A percentile compares a stretch with the other conserved stretches of the same genome.
Conservation (phyloP, 37 sponge, comb jelly and placozoan genomes). For the Mnemiopsis leidyi region DNA sequence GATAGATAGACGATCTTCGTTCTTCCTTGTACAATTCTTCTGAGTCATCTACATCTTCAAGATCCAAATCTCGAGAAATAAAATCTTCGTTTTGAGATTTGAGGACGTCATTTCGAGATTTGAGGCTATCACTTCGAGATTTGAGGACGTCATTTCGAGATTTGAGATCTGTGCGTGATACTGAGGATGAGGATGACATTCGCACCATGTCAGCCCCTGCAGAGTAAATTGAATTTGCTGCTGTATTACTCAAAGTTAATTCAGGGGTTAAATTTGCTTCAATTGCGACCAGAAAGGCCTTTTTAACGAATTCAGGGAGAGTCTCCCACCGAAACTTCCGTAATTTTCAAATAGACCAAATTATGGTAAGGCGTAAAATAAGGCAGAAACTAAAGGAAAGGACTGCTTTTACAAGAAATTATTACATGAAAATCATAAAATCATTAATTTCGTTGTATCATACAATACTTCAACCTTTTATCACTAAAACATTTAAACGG, state of each 20-base stretch:
- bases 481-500: too few relatives aligned
- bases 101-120: neutral
- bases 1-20: neutral
- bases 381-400: too few relatives aligned
- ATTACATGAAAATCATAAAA: too few relatives aligned
- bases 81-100: neutral
- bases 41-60: neutral
- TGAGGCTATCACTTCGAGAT: neutral
- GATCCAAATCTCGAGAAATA: neutral
- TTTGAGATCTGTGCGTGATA: neutral
- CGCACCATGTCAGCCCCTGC: neutral
- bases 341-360: too few relatives aligned
- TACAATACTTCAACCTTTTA: too few relatives aligned
- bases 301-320: too few relatives aligned
- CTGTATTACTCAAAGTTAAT: too few relatives aligned
- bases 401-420: too few relatives aligned
- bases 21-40: neutral
- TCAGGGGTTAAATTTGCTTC: neutral
- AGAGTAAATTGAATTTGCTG: too few relatives aligned
- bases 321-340: too few relatives aligned
- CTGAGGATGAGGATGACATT: neutral
- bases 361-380: too few relatives aligned
- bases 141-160: neutral
- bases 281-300: neutral
- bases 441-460: too few relatives aligned